Evolutionary conservation across 2,888 invertebrate species (phyloP), one percentile per base, ranked within the genome.

Genomic region (Iselma pallidipennis): DNA sequence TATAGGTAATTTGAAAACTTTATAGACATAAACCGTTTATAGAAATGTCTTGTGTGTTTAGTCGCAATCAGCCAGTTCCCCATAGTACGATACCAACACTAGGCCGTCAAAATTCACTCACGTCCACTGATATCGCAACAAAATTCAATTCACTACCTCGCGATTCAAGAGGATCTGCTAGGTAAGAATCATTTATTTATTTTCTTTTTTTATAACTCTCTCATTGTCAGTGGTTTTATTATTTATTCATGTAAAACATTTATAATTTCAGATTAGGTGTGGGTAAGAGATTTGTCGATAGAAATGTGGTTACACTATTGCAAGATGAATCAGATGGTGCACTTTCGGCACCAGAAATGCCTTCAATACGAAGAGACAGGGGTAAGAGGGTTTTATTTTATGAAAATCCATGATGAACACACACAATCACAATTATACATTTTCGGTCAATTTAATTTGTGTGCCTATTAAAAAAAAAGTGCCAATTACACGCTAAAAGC

Each of bases 291-390:
- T 81, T 80, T 66, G 85, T 84, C 2, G 85, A 85, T 66, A 83
- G 85, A 66, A 82, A 85, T 51, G 82, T 85, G 26, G 80, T 84
- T 29, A 80, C 85, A 45, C 81, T 88, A 48, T 79, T 86, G 45
- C 88, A 90, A 80, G 91, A 92, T 76, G 92, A 92, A 78, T 88
- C 88, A 71, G 92, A 92, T 79, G 92, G 91, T 53, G 90, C 91
- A 63, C 85, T 91, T 61, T 92, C 91, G 52, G 92, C 92, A 19
- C 92, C 92, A 16, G 93, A 93, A 82, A 87, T 91, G 82, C 90
- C 91, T 78, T 80, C 86, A 78, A 81, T 87, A 81, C 76, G 89
- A 78, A 80, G 88, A 70, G 87, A 87, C 71, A 82, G 88, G 83
- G 88, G 88, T 86, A 81, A 78, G 76, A 71, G 33, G 61, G 42